A percentile compares a stretch with the other conserved stretches of the same genome.
Evolutionary conservation across 2,888 invertebrate genomes (phyloP).

Genomic region (Pseudococcus jackbeardsleyi): DNA sequence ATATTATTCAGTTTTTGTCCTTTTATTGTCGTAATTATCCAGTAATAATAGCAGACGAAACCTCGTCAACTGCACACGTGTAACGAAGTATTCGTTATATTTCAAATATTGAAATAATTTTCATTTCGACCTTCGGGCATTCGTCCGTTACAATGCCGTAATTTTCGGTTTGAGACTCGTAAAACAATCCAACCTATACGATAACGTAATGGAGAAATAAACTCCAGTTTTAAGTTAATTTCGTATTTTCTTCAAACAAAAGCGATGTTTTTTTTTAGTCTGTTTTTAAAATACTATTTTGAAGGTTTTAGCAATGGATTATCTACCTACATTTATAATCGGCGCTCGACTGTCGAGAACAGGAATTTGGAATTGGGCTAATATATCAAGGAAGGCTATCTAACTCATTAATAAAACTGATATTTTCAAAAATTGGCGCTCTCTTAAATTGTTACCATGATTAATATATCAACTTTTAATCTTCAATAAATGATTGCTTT

Average conservation of each 20-base stretch:
- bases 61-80: background rate
- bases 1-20: background rate
- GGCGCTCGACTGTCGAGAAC: too few species aligned
- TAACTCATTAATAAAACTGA: too few species aligned
- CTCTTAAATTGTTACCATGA: too few species aligned
- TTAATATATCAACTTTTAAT: too few species aligned
- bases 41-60: background rate
- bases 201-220: too few species aligned
- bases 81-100: background rate
- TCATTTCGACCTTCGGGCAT: constrained; percentile 5
- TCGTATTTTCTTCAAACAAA: too few species aligned
- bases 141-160: background rate
- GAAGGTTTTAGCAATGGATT: constrained; percentile 83
- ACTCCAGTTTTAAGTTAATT: too few species aligned
- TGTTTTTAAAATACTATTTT: constrained; percentile 76
- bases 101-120: background rate
- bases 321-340: constrained; percentile 62
- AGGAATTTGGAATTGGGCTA: too few species aligned
- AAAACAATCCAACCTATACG: background rate
- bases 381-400: too few species aligned
- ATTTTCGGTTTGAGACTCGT: background rate
- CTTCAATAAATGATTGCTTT: too few species aligned
- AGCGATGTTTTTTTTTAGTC: too few species aligned
- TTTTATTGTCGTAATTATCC: background rate
- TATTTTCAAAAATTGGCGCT: too few species aligned